Conservation (phyloP, 2,113 vertebrate genomes). For the Leptosomus discolor region DNA sequence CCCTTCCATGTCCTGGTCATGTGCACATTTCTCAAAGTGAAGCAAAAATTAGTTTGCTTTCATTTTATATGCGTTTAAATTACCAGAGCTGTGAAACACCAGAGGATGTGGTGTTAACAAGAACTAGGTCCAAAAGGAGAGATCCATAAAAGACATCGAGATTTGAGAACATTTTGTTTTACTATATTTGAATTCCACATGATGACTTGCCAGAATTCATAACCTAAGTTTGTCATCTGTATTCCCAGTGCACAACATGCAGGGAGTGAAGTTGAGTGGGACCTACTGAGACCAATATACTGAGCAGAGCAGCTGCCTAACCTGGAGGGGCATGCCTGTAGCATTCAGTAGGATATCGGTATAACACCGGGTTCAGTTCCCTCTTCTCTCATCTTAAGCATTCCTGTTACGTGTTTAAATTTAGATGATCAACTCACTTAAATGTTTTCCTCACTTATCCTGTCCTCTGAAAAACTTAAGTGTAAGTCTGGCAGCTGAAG, state of each 20-base stretch:
- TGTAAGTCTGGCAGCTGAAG: not conserved
- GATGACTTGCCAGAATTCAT: not conserved
- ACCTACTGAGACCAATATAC: not conserved
- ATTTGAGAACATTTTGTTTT: not conserved
- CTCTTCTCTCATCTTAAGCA: not conserved
- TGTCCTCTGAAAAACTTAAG: not conserved
- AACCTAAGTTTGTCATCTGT: not conserved
- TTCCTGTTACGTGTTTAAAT: not conserved
- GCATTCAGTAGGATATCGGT: not conserved
- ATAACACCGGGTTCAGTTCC: not conserved
- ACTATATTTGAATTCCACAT: not conserved
- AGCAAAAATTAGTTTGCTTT: not conserved
- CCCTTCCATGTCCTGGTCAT: not conserved
- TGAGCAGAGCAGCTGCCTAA: not conserved
- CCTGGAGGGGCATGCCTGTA: not conserved
- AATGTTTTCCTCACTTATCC: not conserved
- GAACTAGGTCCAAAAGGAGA: not conserved
- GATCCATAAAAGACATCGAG: not conserved
- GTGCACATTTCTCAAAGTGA: not conserved
- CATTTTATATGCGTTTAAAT: not conserved
- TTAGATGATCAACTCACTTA: not conserved
- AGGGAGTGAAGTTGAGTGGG: not conserved
- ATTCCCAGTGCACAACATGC: not conserved
- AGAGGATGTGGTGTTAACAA: not conserved
- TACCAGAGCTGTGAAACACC: not conserved